Base-by-base conservation (phyloP, 2,113 vertebrate genomes). In the Nerophis ophidion region DNA sequence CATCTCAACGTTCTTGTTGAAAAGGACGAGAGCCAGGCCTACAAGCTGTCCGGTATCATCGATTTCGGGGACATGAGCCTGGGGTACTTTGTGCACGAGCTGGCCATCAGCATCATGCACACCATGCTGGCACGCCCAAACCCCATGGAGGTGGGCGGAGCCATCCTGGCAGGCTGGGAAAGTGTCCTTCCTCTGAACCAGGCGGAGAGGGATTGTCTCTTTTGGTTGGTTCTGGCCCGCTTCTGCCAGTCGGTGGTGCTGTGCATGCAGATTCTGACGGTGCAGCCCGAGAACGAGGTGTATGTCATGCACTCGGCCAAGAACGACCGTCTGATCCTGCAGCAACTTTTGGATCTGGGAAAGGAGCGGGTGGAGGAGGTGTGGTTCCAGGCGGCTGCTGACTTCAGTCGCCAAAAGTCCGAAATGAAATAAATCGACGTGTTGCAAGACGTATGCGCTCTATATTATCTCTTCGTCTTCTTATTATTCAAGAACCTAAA, bases 1-100 rank as follows among this genome's bases (percentile, higher is more conserved):
- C 92, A 98, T 76, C 88, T 93, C 65, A 99, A 98, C 61, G 80
- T 99, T 40, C 82, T 99, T 0, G 81, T 93, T 1, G 78, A 90
- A 3, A 59, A 74, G 9, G 63, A 84, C 1, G 70, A 73, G 0
- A 61, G 5, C 0, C 54, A 53, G 0, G 17, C 60, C 52, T 87
- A 92, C 68, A 76, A 12, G 14, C 90, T 99, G 50, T 93, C 91
- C 0, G 97, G 96, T 35, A 89, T 99, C 72, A 80, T 99, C 62
- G 96, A 98, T 74, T 99, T 98, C 0, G 86, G 82, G 0, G 93
- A 99, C 79, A 93, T 97, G 93, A 93, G 90, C 72, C 87, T 79
- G 0, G 95, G 95, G 4, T 95, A 82, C 67, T 94, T 92, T 0
- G 84, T 98, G 17, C 90, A 94, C 11, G 96, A 99, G 72, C 84